Base-by-base conservation (phyloP, 2,797 vertebrate species). In the Eulemur coronatus region DNA sequence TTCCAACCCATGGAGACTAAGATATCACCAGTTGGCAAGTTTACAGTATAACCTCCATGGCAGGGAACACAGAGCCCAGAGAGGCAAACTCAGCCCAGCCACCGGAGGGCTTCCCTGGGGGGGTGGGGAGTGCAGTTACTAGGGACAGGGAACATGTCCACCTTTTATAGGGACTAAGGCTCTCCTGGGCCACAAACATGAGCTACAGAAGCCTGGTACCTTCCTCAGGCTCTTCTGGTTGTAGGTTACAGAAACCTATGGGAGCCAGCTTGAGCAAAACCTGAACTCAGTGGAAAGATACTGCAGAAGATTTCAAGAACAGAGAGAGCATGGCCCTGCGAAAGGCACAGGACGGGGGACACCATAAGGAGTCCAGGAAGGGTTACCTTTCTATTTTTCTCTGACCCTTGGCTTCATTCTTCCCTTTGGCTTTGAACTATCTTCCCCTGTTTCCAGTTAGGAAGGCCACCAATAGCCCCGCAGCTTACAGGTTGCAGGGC, bases 51-150 rank as follows among this genome's bases (percentile, higher is more conserved):
- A 70, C 35, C 8, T 41, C 57, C 1, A 0, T 35, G 35, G 41
- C 4, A 11, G 12, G 46, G 17, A 48, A 9, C 73, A 69, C 18
- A 52, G 63, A 86, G 46, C n/a, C 48, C 33, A 59, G 65, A 48
- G 15, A 52, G 46, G 12, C 28, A 7, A 35, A 5, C 11, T 72
- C 52, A 38, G 35, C 10, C 57, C 33, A 26, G 28, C 43, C 6
- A 69, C 10, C 9, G 20, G 4, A 28, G 1, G 1, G 41, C 28
- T 50, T 52, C 10, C 10, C 22, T 0, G 1, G 26, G n/a, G 38
- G 9, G 9, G 43, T 10, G 10, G 10, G 4, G 2, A 4, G 17
- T 24, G 7, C 0, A 0, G 18, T 70, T 48, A 63, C 22, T 38
- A 17, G 4, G 24, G 7, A 14, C 1, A 9, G 38, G 2, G 15